Evolutionary conservation across 1,140 invertebrate genomes (phyloP), one percentile per base, ranked within the genome.

Genomic region (Geopemphigus sp.): DNA sequence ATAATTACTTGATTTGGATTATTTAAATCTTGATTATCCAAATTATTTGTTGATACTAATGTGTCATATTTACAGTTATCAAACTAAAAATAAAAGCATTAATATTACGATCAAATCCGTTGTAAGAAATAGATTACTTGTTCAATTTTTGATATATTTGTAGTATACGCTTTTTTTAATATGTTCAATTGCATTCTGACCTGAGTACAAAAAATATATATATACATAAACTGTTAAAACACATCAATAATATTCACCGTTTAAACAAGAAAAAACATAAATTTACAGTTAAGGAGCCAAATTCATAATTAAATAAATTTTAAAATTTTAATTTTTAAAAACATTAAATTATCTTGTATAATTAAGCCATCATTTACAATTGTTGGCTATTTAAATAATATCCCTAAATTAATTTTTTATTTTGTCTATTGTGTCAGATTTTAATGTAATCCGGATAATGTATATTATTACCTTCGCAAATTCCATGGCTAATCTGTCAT

Each of bases 151-250:
- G 72, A 74, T 5, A n/a, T 45, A 22, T 59, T 61, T 24, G 73
- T 19, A 45, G 73, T 76, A 47, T 76, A 76, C 0, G 73, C 73
- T 59, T 76, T 76, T 24, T 76, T 76, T 45, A 76, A 76, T 4
- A 76, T 56, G 24, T 76, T 76, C 32, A 76, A 61, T 24, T 76
- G 73, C 56, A 76, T 59, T 61, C 73, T 61, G 4, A n/a, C 32
- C 73, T 76, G 45, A 1, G 56, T 50, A 14, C 14, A 76, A 61
- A 17, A 64, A 19, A 64, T n/a, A 32, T 32, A 5, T 29, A 29
- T 29, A 61, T 29, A 61, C 15, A 19, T 29, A n/a, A n/a, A n/a
- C n/a, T n/a, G n/a, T n/a, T n/a, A n/a, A 45, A 15, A 6, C 26
- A 15, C 15, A 26, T 6, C 24, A 24, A 61, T 15, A 14, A 59